A percentile compares a stretch with the other conserved stretches of the same genome.
Conservation (phyloP, 2,113 vertebrate species). For the Alligator mississippiensis region DNA sequence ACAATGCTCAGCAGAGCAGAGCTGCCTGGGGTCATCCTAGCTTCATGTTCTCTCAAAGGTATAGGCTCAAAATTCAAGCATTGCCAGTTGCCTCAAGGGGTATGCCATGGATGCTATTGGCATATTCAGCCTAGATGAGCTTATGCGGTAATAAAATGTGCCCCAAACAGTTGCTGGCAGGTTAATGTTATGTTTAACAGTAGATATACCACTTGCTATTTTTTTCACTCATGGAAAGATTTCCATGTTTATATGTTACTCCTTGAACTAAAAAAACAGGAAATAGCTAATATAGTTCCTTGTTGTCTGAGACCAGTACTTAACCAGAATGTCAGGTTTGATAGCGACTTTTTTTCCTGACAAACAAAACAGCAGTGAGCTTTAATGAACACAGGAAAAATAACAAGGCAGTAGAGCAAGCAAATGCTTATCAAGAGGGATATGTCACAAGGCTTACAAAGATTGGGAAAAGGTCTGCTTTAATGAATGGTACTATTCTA, state of each 20-base stretch:
- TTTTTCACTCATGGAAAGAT: background rate
- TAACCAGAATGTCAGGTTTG: constrained; percentile 1
- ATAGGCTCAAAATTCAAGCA: background rate
- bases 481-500: background rate
- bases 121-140: background rate
- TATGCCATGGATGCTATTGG: constrained; percentile 28
- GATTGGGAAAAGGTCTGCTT: background rate
- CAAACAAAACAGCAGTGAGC: background rate
- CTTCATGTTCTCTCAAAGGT: background rate
- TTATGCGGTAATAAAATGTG: background rate
- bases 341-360: background rate
- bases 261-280: background rate
- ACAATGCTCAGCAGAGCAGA: background rate
- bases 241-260: background rate
- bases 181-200: constrained; percentile 12
- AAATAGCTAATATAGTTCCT: background rate
- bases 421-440: too few relatives aligned
- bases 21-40: background rate
- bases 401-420: background rate
- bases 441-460: background rate
- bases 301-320: background rate
- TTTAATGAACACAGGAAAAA: background rate
- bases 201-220: background rate
- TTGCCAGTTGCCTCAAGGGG: constrained; percentile 24
- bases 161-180: constrained; percentile 32